phyloP scores from a whole-genome alignment of 1,140 invertebrate genomes.

The Philaenus spumarius region DNA sequence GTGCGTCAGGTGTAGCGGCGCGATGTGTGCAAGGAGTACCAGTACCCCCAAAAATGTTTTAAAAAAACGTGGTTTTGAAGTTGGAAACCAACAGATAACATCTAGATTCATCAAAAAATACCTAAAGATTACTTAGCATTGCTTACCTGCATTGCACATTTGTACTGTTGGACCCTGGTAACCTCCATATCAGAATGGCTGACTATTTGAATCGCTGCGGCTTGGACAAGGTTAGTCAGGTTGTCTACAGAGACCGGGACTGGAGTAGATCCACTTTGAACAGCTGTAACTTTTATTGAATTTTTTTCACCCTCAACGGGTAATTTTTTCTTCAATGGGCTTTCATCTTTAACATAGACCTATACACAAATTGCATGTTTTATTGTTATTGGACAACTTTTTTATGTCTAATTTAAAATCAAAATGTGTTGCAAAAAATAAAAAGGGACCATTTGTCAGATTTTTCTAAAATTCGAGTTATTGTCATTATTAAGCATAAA shows the following conservation, averaged over 20 bases:
- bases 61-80: no score
- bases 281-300: neutral
- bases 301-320: neutral
- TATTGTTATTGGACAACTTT: neutral
- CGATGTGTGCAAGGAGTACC: no score
- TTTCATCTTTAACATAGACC: constrained; percentile 50
- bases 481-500: no score
- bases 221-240: constrained; percentile 42
- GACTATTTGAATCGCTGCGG: constrained; percentile 47
- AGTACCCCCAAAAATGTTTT: no score
- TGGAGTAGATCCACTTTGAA: neutral
- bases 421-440: no score
- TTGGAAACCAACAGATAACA: no score
- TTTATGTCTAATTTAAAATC: no score
- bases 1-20: no score
- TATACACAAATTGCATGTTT: constrained; percentile 3
- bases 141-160: constrained; percentile 41
- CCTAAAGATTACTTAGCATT: no score
- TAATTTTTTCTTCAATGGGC: constrained; percentile 32
- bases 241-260: constrained; percentile 37
- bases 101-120: no score
- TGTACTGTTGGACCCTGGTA: constrained; percentile 43
- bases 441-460: no score
- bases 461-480: no score
- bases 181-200: constrained; percentile 39